These are phyloP conservation scores for Bovichtus variegatus DNA, from an alignment of 2,797 vertebrate species.

Conservation along the genomic window DNA sequence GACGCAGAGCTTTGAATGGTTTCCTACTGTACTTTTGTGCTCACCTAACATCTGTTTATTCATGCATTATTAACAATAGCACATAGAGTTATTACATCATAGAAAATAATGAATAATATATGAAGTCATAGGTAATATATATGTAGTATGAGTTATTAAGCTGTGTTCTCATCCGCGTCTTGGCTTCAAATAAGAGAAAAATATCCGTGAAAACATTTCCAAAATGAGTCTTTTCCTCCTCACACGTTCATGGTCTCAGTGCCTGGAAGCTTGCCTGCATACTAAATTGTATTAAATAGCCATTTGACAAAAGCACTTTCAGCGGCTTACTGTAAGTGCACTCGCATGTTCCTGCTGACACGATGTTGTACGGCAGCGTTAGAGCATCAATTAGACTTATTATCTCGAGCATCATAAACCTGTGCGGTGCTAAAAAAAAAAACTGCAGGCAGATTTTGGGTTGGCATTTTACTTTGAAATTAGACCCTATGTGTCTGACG, in stretches of 20 bases:
- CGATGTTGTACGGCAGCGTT: constrained; percentile 20
- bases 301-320: constrained; percentile 49
- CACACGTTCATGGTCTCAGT: neutral
- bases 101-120: neutral
- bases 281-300: constrained; percentile 42
- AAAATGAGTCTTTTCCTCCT: neutral
- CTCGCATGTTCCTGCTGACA: constrained; percentile 33
- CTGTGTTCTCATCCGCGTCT: neutral
- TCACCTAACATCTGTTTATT: neutral
- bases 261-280: constrained; percentile 19
- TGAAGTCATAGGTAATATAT: neutral
- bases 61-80: constrained; percentile 13
- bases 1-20: no score
- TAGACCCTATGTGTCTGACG: neutral
- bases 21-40: neutral
- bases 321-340: constrained; percentile 33
- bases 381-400: constrained; percentile 10
- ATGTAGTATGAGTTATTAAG: neutral
- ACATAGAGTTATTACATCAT: neutral
- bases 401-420: neutral
- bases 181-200: neutral
- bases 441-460: neutral
- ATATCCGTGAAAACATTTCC: neutral
- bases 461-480: neutral
- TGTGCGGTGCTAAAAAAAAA: neutral